Conservation (phyloP, 1,140 invertebrate species). For the Sesamia nonagrioides region DNA sequence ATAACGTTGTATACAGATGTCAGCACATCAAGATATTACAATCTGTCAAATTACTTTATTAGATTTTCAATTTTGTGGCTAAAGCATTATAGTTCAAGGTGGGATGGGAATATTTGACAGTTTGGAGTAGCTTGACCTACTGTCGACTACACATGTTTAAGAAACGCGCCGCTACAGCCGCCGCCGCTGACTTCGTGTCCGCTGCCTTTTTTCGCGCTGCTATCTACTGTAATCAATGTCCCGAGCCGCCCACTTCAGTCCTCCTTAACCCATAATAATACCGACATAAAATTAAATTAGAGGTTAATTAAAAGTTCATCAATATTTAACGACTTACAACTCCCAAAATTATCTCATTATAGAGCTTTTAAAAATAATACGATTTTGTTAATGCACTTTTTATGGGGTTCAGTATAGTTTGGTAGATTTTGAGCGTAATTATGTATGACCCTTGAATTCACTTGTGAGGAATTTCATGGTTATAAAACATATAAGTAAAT, state of each 20-base stretch:
- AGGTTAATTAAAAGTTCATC: slow-evolving; percentile 54
- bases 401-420: neutral
- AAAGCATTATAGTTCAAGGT: too few species aligned
- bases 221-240: slow-evolving; percentile 56
- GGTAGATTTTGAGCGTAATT: neutral
- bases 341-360: slow-evolving; percentile 49
- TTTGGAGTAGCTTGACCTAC: too few species aligned
- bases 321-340: slow-evolving; percentile 55
- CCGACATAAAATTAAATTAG: slow-evolving; percentile 62
- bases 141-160: too few species aligned
- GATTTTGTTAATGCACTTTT: slow-evolving; percentile 22
- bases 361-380: slow-evolving; percentile 19
- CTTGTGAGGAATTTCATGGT: slow-evolving; percentile 6
- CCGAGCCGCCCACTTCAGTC: slow-evolving; percentile 58
- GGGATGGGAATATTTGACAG: too few species aligned
- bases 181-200: too few species aligned
- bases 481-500: neutral
- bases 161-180: too few species aligned
- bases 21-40: too few species aligned
- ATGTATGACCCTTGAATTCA: slow-evolving; percentile 1
- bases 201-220: too few species aligned
- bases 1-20: too few species aligned
- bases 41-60: too few species aligned
- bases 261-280: slow-evolving; percentile 44
- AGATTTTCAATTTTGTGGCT: too few species aligned